Percentiles rank a stretch among this genome's conserved stretches.
Conservation (phyloP, 2,113 vertebrate genomes). For the Leptobrachium ailaonicum region DNA sequence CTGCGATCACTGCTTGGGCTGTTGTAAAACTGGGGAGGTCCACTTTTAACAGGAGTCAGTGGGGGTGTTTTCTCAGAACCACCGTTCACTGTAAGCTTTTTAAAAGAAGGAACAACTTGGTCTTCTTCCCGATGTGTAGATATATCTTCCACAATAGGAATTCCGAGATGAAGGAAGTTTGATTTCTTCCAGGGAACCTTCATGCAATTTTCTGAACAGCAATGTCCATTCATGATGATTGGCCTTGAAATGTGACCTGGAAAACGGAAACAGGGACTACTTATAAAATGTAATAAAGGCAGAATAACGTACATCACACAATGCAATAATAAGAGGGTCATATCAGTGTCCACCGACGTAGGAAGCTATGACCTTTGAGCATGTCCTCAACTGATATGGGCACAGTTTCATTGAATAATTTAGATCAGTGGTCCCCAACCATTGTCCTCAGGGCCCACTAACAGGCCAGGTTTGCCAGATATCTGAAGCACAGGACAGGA, state of each 20-base stretch:
- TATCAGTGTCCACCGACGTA: too few relatives aligned
- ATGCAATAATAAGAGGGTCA: too few relatives aligned
- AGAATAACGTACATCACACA: too few relatives aligned
- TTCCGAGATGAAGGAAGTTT: constrained; percentile 64
- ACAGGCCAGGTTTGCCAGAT: too few relatives aligned
- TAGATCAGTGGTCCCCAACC: too few relatives aligned
- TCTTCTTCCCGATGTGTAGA: constrained; percentile 68
- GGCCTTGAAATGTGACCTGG: constrained; percentile 69
- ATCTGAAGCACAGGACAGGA: too few relatives aligned
- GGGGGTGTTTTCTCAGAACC: constrained; percentile 70
- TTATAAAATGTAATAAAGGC: too few relatives aligned
- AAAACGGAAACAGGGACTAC: constrained; percentile 23
- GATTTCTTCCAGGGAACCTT: constrained; percentile 69
- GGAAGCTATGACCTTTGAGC: too few relatives aligned
- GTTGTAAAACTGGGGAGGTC: constrained; percentile 53
- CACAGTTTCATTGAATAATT: too few relatives aligned
- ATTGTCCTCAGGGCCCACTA: too few relatives aligned
- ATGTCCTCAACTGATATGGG: too few relatives aligned
- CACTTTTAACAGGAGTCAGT: constrained; percentile 67
- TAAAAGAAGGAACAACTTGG: constrained; percentile 71
- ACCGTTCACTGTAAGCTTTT: constrained; percentile 72
- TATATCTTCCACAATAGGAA: constrained; percentile 62
- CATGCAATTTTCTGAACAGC: constrained; percentile 65
- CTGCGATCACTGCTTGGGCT: constrained; percentile 63
- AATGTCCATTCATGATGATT: constrained; percentile 52